A percentile compares a stretch with the other conserved stretches of the same genome.
Conservation (phyloP, 2,888 invertebrate genomes). For the Trilocha varians region DNA sequence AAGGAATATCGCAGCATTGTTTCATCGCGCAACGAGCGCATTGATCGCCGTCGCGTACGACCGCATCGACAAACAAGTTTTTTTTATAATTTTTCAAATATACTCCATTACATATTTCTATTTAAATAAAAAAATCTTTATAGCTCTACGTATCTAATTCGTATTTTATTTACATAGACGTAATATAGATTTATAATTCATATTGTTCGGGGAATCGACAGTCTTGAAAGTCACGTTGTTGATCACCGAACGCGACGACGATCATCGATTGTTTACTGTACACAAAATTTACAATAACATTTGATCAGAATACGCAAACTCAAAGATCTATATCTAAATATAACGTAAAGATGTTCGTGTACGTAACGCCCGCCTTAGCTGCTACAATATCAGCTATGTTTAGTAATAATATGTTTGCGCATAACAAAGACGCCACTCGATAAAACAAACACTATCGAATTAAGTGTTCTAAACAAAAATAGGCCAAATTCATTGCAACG, state of each 20-base stretch:
- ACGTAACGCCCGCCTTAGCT: constrained; percentile 65
- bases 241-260: constrained; percentile 40
- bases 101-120: constrained; percentile 38
- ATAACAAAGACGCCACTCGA: constrained; percentile 53
- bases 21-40: constrained; percentile 34
- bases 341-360: constrained; percentile 53
- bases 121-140: constrained; percentile 54
- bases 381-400: constrained; percentile 66
- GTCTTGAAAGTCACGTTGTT: constrained; percentile 38
- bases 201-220: constrained; percentile 61
- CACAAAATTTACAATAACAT: constrained; percentile 68
- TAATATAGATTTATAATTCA: constrained; percentile 52
- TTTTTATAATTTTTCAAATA: constrained; percentile 22
- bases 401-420: constrained; percentile 54
- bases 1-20: constrained; percentile 69
- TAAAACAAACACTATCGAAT: constrained; percentile 29
- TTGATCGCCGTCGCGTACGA: constrained; percentile 33
- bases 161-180: constrained; percentile 67
- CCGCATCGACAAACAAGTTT: constrained; percentile 22
- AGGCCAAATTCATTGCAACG: constrained; percentile 51
- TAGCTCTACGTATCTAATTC: constrained; percentile 62
- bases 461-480: constrained; percentile 43
- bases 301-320: constrained; percentile 68
- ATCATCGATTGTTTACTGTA: constrained; percentile 47
- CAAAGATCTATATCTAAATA: constrained; percentile 62